These are phyloP conservation scores for Rhopalosiphum maidis DNA, from an alignment of 1,140 invertebrate species.

Conservation along the genomic window DNA sequence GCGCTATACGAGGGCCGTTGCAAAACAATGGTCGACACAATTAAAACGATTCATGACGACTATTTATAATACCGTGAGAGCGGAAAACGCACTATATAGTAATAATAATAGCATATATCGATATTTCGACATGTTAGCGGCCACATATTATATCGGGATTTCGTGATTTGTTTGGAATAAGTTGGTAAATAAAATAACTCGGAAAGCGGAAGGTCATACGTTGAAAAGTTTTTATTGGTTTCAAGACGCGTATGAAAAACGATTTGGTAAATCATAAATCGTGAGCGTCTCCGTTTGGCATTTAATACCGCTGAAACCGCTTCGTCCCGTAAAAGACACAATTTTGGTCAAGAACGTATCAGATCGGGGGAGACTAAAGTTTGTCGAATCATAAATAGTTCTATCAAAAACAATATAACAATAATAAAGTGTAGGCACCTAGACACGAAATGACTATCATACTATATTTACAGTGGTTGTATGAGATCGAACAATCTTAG, in stretches of 20 bases:
- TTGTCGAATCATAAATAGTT: neutral
- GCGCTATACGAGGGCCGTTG: neutral
- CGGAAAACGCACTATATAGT: neutral
- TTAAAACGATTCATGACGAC: neutral
- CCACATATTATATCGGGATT: neutral
- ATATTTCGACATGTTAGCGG: neutral
- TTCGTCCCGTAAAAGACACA: neutral
- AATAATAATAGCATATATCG: neutral
- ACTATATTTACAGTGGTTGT: neutral
- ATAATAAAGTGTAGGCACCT: neutral
- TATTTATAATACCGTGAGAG: neutral
- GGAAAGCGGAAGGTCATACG: neutral
- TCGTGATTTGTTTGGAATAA: neutral
- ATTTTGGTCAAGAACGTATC: neutral
- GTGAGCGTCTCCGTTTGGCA: neutral
- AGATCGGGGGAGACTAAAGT: neutral
- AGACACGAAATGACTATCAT: neutral
- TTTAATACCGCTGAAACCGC: neutral
- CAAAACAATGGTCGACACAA: neutral
- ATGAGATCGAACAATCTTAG: neutral
- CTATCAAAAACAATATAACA: neutral
- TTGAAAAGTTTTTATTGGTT: slow-evolving; percentile 30
- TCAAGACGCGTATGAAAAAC: neutral
- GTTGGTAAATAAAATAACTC: neutral
- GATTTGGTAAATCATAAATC: slow-evolving; percentile 19